Evolutionary conservation across 2,888 invertebrate genomes (phyloP), one percentile per base, ranked within the genome.

Genomic region (Kryphioiulus occultus): DNA sequence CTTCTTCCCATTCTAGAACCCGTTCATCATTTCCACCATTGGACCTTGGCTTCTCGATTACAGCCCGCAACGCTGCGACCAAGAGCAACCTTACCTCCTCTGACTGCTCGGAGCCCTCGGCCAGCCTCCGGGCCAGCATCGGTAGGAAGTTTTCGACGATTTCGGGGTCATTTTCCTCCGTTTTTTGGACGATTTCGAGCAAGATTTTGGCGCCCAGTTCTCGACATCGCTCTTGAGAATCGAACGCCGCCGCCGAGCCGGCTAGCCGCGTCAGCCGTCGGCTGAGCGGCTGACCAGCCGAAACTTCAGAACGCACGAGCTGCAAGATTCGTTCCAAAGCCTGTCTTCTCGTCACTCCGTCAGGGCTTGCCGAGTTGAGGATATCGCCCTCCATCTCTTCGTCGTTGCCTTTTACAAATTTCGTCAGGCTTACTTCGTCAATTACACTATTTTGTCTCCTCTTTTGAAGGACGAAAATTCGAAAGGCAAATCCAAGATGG

Each of bases 51-150:
- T n/a, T n/a, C n/a, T n/a, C n/a, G n/a, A n/a, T n/a, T n/a, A n/a
- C n/a, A n/a, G n/a, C n/a, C n/a, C n/a, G n/a, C n/a, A n/a, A n/a
- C 22, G 22, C 0, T 1, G 22, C 2, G 1, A 86, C 39, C 17
- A 86, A 32, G 15, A 22, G 32, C 3, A 86, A 22, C 39, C 86
- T 12, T 2, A 86, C 12, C 17, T 86, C 86, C 30, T 86, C 86
- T 1, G 86, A 86, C 1, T 15, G 30, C 35, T 86, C n/a, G n/a
- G n/a, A n/a, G n/a, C n/a, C 86, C 85, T 10, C 17, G 10, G 1
- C 47, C 10, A 19, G n/a, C 32, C 82, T 35, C 42, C 35, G 17
- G n/a, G 19, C 22, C 12, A 42, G 12, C 35, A n/a, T 42, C 15
- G 30, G 39, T 2, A 39, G 1, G 1, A 30, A 32, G 3, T 22